These are phyloP conservation scores for Eupithecia subumbrata DNA, from an alignment of 2,888 invertebrate species.

Conservation along the genomic window DNA sequence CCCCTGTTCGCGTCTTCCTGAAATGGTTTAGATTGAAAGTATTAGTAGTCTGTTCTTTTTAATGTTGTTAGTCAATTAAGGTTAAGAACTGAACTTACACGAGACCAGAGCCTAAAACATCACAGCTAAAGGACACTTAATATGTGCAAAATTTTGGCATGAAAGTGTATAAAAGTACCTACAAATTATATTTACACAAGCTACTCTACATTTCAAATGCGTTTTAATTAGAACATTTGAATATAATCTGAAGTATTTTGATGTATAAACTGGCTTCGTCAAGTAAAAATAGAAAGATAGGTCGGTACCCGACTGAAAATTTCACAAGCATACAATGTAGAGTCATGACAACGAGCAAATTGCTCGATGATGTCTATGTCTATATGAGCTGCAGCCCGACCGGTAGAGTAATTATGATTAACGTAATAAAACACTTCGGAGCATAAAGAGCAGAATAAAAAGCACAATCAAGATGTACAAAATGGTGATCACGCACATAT, in stretches of 20 bases:
- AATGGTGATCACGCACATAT: background rate
- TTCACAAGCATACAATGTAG: background rate
- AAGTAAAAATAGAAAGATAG: background rate
- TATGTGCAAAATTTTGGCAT: background rate
- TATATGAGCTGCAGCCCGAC: background rate
- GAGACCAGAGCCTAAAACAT: background rate
- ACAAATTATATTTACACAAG: background rate
- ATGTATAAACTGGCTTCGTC: background rate
- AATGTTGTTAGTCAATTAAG: background rate
- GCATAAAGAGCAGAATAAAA: background rate
- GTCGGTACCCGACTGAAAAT: background rate
- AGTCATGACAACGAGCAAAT: background rate
- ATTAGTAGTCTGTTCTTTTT: background rate
- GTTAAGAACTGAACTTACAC: background rate
- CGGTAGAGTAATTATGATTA: constrained; percentile 1
- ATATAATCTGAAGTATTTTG: background rate
- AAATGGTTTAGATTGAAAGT: constrained; percentile 18
- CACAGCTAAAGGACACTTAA: background rate
- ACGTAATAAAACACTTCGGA: background rate
- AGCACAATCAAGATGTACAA: background rate
- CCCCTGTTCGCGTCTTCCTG: constrained; percentile 99
- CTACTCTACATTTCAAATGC: background rate
- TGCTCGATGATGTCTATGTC: background rate
- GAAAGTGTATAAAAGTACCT: background rate
- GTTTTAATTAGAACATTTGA: background rate